Evolutionary conservation across 1,140 invertebrate genomes (phyloP), one percentile per base, ranked within the genome.

Genomic region (Drosophila novamexicana): DNA sequence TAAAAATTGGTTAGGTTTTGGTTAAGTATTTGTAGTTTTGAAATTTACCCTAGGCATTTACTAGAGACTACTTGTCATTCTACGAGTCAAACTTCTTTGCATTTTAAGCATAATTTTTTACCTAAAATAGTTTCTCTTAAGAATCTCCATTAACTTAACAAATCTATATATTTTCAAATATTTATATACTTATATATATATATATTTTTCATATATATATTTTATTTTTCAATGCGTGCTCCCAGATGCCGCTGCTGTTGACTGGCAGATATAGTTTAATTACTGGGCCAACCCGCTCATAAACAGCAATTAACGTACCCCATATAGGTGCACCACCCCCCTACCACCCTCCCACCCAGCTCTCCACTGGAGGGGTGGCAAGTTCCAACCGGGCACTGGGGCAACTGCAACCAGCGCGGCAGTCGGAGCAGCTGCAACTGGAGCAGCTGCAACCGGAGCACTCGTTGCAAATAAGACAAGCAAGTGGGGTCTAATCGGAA

Each of bases 271-370:
- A 71, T 77, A 62, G 72, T 68, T 79, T 86, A 86, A 86, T 86
- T 86, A 88, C 79, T 79, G 69, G 62, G 63, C 83, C 67, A 82
- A 72, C 72, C 84, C 83, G 83, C 76, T 88, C 79, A 88, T 86
- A 88, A 86, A 88, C 83, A 86, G 79, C 83, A 86, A 86, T 86
- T 86, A 86, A 83, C 76, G 64, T 59, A 59, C 56, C 63, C 54
- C 59, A 32, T 54, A 65, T 58, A 73, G 67, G 54, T 67, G 71
- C 42, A 44, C 1, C 9, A 12, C n/a, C 12, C 40, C 9, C 37
- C 22, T 1, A 22, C 22, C 22, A 1, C 22, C 1, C 2, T 0
- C 22, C 22, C 22, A 29, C 22, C 22, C 22, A 29, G 22, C 22
- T 29, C 22, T 3, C 0, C 22, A 29, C 22, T 29, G 22, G 22